Evolutionary conservation across 2,888 invertebrate genomes (phyloP), one percentile per base, ranked within the genome.

Genomic region (Plebejus argus): DNA sequence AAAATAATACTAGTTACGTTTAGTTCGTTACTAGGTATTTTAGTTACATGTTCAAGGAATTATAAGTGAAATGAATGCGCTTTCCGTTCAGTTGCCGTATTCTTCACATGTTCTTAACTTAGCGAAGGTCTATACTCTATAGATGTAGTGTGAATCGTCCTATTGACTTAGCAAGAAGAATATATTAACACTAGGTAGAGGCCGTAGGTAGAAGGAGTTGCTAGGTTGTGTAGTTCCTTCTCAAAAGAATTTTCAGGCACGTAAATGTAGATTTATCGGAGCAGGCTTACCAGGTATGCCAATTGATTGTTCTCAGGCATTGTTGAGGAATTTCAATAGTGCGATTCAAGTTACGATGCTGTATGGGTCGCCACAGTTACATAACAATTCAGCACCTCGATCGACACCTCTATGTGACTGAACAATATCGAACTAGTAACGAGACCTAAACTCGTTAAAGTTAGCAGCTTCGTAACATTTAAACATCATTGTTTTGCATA

Each of bases 321-420:
- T 66, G 66, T 33, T 66, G 66, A 66, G 28, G 28, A 66, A 45
- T 33, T 56, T 23, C 33, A 58, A 71, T 56, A 61, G 61, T 39
- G 61, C 74, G 74, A 61, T 74, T 61, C 58, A 56, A 61, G 53
- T 35, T 58, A 61, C 61, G 45, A 49, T 61, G 72, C 39, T 66
- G 61, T 33, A 2, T 18, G 18, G 66, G 66, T 33, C 66, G 28
- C 66, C 15, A 28, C 61, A 33, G 66, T 28, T 28, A 66, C 66
- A 33, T 28, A 33, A 66, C 66, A 66, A 66, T 66, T 66, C 66
- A 66, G 28, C 66, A 33, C 33, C 66, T 66, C 66, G 23, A 61
- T 61, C 23, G 28, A 66, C 66, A 66, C 66, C 61, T 66, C 28
- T 66, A 12, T 66, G 66, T 28, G 66, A 66, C 66, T 18, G 28